Evolutionary conservation across 2,113 vertebrate species (phyloP).

Genomic region (Gymnarchus niloticus): DNA sequence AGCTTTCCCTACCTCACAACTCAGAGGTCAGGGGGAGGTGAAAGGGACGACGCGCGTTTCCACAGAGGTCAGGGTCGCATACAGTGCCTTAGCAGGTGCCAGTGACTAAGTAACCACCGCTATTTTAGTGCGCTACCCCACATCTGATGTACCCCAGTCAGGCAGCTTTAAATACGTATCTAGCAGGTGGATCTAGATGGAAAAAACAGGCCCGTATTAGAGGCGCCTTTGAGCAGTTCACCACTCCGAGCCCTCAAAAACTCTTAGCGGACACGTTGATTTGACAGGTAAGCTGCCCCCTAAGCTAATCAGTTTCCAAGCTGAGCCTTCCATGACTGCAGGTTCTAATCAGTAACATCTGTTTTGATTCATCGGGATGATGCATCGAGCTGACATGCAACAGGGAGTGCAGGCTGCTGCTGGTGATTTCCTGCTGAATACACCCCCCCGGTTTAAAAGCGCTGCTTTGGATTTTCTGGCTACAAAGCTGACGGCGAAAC

Average conservation of each 20-base stretch:
- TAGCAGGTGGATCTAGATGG: neutral
- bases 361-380: neutral
- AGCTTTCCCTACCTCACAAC: neutral
- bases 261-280: neutral
- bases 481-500: neutral
- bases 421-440: neutral
- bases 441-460: neutral
- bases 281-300: neutral
- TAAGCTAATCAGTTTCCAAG: neutral
- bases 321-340: neutral
- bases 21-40: conserved; percentile 2
- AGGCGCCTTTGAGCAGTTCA: neutral
- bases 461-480: neutral
- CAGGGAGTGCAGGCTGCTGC: neutral
- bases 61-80: conserved; percentile 17
- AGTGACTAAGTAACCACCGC: neutral
- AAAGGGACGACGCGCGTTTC: conserved; percentile 13
- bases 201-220: neutral
- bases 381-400: neutral
- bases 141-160: neutral
- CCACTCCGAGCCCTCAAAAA: neutral
- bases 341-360: neutral
- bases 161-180: neutral
- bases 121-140: neutral
- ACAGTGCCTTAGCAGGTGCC: neutral